Evolutionary conservation across 2,888 invertebrate species (phyloP), one percentile per base, ranked within the genome.

Genomic region (Zaprionus lineosus): DNA sequence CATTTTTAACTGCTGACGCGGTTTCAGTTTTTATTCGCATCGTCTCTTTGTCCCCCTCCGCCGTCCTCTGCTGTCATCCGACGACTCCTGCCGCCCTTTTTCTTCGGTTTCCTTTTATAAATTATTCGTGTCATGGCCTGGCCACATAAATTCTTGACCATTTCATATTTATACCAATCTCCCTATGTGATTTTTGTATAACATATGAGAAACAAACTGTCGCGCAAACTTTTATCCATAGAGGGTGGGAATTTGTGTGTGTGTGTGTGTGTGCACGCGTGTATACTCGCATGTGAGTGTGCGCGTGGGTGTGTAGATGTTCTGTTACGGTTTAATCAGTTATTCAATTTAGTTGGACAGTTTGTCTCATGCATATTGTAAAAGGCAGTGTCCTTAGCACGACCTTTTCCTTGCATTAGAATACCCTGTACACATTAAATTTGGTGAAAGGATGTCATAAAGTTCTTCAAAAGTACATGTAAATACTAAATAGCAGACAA

Each of bases 341-440:
- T 79, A 79, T 78, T 81, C 82, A 79, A 79, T 79, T 78, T 81
- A 64, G 78, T 81, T 78, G 69, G 74, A 81, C 82, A 81, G 67
- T 66, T 74, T 74, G 72, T 36, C 75, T 78, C 76, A 81, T 79
- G 68, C 74, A 79, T 79, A 72, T 79, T 79, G 57, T 47, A 81
- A 24, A 44, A 74, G 67, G 48, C 62, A 8, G 19, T 44, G 74
- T 47, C 72, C 74, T 71, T 63, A 51, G 53, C 41, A 41, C 58
- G 77, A 78, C 73, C 77, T 75, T 78, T 73, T 71, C 61, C 21
- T 57, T 47, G 41, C 3, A 5, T 19, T 3, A 19, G 19, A 19
- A 19, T 19, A 19, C 31, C 9, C 14, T 11, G 7, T 26, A 2
- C n/a, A 5, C n/a, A 12, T 36, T 18, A 39, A 26, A 33, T 24